Evolutionary conservation across 2,797 vertebrate species (phyloP), one percentile per base, ranked within the genome.

Genomic region (Lateolabrax maculatus): DNA sequence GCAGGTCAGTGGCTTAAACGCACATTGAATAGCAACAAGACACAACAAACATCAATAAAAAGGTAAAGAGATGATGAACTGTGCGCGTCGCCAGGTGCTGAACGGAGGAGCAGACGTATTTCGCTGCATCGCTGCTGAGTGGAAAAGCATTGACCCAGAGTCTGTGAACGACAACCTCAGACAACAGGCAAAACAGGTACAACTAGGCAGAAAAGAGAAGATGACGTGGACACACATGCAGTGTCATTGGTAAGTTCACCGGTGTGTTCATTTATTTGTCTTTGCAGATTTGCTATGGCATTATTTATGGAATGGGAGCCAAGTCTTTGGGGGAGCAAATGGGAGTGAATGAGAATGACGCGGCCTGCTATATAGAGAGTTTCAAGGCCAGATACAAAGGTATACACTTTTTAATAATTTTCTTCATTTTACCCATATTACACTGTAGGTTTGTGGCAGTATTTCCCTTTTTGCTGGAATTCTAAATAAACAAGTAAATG

Each of bases 221-320:
- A 21, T 3, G 15, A 48, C 9, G 10, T 1, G 34, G 29, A 37
- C 49, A 46, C 2, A 1, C 1, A 1, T 51, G 15, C 39, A 72
- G 74, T 58, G 13, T 66, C 2, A 52, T 3, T 66, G 29, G 3
- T 49, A 11, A 52, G 9, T 6, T 80, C 44, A 81, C 23, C 11
- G 9, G 37, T 21, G 29, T 41, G 25, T 66, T 1, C 13, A 10
- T 71, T 13, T 48, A 1, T 85, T 29, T 78, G 29, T 64, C 21
- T 77, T 66, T 86, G 64, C 84, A 99, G 98, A 98, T 99, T 90
- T 99, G 98, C 92, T 99, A 99, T 75, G 98, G 98, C 84, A 99
- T 99, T 75, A 97, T 99, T 88, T 99, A 99, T 44, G 98, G 98
- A 77, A 99, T 99, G 95, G 98, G 98, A 90, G 96, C 98, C 48